Percentiles rank a stretch among this genome's conserved stretches.
These are phyloP conservation scores for Anolis sagrei DNA, from an alignment of 2,113 vertebrate genomes.

Conservation along the genomic window DNA sequence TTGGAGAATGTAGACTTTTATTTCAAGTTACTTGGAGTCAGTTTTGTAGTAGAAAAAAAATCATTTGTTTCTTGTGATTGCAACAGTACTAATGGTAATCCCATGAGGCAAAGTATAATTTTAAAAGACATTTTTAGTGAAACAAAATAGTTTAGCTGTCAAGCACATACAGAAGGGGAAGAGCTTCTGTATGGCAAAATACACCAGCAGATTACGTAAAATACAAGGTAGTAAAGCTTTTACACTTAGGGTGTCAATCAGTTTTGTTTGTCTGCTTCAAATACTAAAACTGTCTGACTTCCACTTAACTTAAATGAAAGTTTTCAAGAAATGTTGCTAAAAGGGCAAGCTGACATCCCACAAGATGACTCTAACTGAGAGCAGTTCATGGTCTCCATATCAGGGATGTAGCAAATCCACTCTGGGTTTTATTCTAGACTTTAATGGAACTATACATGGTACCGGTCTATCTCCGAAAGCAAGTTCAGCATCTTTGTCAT, in stretches of 20 bases:
- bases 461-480: too few relatives aligned
- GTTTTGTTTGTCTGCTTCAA: slow-evolving; percentile 36
- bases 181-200: not conserved
- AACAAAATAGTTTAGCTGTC: slow-evolving; percentile 31
- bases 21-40: too few relatives aligned
- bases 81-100: not conserved
- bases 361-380: not conserved
- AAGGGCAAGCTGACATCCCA: not conserved
- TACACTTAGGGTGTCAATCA: slow-evolving; percentile 16
- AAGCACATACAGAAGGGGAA: slow-evolving; percentile 4
- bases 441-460: too few relatives aligned
- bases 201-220: slow-evolving; percentile 16
- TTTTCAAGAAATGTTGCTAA: not conserved
- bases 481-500: too few relatives aligned
- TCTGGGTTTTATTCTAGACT: too few relatives aligned
- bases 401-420: too few relatives aligned
- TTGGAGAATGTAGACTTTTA: too few relatives aligned
- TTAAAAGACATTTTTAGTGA: slow-evolving; percentile 8
- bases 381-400: too few relatives aligned
- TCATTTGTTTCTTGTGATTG: too few relatives aligned
- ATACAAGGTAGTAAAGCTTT: slow-evolving; percentile 19
- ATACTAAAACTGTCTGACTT: slow-evolving; percentile 15
- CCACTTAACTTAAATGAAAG: not conserved
- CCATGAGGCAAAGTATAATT: slow-evolving; percentile 35
- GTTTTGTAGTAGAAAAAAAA: too few relatives aligned